Conservation (phyloP, 2,797 vertebrate genomes). For the Heteromormyrus szaboi region DNA sequence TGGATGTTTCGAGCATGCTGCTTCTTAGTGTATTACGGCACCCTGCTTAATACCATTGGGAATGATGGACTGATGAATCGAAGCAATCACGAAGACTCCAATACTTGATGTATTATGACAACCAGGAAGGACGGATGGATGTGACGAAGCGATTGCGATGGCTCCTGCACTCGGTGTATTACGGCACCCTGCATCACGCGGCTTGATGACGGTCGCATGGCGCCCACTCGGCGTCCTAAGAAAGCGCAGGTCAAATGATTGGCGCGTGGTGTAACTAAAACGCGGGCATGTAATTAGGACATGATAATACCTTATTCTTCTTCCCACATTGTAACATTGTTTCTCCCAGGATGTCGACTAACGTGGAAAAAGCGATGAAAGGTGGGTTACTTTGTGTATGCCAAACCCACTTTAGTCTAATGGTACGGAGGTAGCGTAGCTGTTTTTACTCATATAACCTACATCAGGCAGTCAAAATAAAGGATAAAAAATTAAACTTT, state of each 20-base stretch:
- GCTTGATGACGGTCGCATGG: background rate
- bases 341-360: background rate
- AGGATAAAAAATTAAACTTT: background rate
- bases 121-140: background rate
- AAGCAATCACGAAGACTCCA: background rate
- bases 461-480: background rate
- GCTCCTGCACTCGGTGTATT: background rate
- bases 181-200: background rate
- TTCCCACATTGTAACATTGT: background rate
- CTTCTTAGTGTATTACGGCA: background rate
- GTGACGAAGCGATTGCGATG: background rate
- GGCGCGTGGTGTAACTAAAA: background rate
- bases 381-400: slow-evolving; percentile 2
- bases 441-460: background rate
- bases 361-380: slow-evolving; percentile 19
- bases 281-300: background rate
- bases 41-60: background rate
- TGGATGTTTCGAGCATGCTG: background rate
- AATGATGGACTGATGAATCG: background rate
- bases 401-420: background rate
- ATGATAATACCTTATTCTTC: background rate
- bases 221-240: background rate
- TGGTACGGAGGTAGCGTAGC: background rate
- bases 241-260: background rate
- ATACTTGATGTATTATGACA: background rate